Percentiles rank a stretch among this genome's conserved stretches.
Conservation (phyloP, 2,888 invertebrate genomes). For the Imbricaverruca yamaguchii region DNA sequence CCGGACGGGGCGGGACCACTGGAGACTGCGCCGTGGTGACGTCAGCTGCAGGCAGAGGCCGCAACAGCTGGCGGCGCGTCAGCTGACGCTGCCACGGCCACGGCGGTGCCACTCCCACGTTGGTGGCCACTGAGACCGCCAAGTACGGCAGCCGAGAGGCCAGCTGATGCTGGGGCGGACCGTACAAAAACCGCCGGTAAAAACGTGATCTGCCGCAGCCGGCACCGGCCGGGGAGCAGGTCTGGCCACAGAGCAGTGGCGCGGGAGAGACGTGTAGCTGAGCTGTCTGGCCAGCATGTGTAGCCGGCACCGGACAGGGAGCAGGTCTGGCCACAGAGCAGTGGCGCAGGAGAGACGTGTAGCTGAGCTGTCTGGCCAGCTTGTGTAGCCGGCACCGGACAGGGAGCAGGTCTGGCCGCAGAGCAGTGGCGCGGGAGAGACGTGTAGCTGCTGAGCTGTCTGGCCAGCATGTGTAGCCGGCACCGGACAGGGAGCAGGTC, state of each 20-base stretch:
- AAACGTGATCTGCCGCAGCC: not conserved
- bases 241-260: not conserved
- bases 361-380: too few relatives aligned
- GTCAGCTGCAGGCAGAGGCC: too few relatives aligned
- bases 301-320: not conserved
- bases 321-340: not conserved
- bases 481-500: not conserved
- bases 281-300: too few relatives aligned
- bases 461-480: not conserved
- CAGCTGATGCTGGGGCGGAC: not conserved
- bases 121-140: not conserved
- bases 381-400: not conserved
- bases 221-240: not conserved
- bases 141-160: not conserved
- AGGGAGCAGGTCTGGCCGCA: not conserved
- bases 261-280: too few relatives aligned
- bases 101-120: too few relatives aligned
- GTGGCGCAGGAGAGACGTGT: too few relatives aligned
- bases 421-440: not conserved
- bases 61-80: too few relatives aligned
- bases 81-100: too few relatives aligned
- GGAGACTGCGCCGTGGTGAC: too few relatives aligned
- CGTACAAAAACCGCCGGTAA: not conserved
- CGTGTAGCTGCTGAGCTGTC: too few relatives aligned
- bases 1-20: too few relatives aligned